Evolutionary conservation across 2,797 vertebrate species (phyloP).

Genomic region (Balearica regulorum): DNA sequence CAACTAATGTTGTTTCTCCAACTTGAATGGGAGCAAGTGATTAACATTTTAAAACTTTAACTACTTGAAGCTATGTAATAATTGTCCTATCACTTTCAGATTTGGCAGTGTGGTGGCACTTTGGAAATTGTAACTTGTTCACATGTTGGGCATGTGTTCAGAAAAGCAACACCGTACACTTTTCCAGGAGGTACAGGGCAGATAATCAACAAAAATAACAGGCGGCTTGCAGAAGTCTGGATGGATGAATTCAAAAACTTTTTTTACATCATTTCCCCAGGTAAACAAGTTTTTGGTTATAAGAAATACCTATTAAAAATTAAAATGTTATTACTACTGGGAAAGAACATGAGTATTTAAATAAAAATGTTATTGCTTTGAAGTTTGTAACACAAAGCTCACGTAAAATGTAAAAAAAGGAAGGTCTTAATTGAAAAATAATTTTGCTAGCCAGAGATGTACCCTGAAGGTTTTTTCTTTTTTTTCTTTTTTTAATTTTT

Average conservation of each 20-base stretch:
- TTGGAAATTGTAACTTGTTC: slow-evolving; percentile 98
- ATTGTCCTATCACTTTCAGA: slow-evolving; percentile 75
- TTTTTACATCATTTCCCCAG: slow-evolving; percentile 99
- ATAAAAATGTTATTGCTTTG: not conserved
- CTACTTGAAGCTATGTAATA: not conserved
- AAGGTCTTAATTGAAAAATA: not conserved
- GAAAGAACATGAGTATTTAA: not conserved
- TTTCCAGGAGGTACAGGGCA: slow-evolving; percentile 97
- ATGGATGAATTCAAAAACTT: slow-evolving; percentile 99
- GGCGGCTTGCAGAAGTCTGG: slow-evolving; percentile 97
- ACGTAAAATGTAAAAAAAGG: not conserved
- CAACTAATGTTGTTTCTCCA: not conserved
- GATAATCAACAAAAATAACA: slow-evolving; percentile 99
- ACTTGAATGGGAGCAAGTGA: not conserved
- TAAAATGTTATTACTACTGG: not conserved
- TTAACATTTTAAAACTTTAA: not conserved
- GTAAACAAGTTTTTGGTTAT: slow-evolving; percentile 73
- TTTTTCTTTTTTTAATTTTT: no score
- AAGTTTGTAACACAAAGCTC: not conserved
- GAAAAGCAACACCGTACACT: slow-evolving; percentile 97
- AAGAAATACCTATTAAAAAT: not conserved
- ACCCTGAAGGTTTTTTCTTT: not conserved
- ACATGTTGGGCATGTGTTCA: slow-evolving; percentile 98
- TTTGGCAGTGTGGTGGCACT: slow-evolving; percentile 98
- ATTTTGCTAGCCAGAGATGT: not conserved